Evolutionary conservation across 2,113 vertebrate species (phyloP).

Genomic region (Chionodraco myersi): DNA sequence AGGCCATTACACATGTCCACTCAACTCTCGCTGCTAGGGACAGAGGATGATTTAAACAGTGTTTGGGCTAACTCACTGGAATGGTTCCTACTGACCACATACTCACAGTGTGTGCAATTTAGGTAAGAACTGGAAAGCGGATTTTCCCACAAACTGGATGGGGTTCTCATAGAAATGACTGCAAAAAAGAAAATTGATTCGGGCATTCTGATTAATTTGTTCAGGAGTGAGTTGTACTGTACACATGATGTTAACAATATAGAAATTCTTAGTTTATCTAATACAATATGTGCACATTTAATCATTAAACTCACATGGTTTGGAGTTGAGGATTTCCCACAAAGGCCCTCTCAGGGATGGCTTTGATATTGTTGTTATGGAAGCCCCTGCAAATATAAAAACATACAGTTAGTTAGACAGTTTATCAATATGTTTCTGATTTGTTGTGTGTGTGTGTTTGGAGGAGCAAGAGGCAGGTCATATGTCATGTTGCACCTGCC

Average conservation of each 20-base stretch:
- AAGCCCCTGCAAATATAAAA: constrained; percentile 88
- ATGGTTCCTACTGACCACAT: constrained; percentile 63
- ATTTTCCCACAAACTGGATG: constrained; percentile 96
- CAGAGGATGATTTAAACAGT: constrained; percentile 72
- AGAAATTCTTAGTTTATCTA: constrained; percentile 28
- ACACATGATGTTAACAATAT: constrained; percentile 33
- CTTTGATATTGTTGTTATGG: constrained; percentile 97
- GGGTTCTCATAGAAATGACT: constrained; percentile 97
- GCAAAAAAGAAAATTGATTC: constrained; percentile 45
- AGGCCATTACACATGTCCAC: constrained; percentile 77
- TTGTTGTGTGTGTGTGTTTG: constrained; percentile 34
- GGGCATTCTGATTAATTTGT: constrained; percentile 11
- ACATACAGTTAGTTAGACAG: constrained; percentile 31
- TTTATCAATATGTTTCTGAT: constrained; percentile 56
- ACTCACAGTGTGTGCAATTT: constrained; percentile 97
- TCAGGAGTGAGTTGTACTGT: background rate
- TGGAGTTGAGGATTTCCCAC: constrained; percentile 94
- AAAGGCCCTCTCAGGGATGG: constrained; percentile 95
- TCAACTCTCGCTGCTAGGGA: constrained; percentile 66
- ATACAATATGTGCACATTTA: constrained; percentile 7
- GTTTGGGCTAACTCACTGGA: constrained; percentile 69
- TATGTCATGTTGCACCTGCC: constrained; percentile 79
- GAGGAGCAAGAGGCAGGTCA: constrained; percentile 54
- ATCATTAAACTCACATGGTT: constrained; percentile 89
- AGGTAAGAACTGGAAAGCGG: constrained; percentile 94